Conservation (phyloP, 92 coral and sea anemone genomes). For the Montipora capitata region DNA sequence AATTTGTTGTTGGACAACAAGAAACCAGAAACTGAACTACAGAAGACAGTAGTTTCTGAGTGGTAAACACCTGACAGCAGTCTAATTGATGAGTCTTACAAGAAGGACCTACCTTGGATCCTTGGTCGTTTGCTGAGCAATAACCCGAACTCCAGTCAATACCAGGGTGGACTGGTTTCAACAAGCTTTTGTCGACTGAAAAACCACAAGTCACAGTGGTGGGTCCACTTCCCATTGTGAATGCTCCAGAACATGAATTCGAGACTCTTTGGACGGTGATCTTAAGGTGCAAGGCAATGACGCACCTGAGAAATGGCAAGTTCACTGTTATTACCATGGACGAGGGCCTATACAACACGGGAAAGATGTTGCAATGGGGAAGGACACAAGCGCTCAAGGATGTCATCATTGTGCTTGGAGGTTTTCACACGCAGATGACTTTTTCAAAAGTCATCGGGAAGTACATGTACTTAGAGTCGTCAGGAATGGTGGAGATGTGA, state of each 20-base stretch:
- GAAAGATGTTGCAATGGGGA: conserved; percentile 70
- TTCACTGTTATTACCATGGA: conserved; percentile 43
- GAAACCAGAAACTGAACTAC: no score
- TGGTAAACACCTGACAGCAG: no score
- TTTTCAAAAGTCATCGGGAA: conserved; percentile 72
- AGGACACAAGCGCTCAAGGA: conserved; percentile 52
- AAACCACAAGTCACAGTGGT: conserved; percentile 54
- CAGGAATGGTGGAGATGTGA: conserved; percentile 40
- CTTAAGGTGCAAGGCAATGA: conserved; percentile 65
- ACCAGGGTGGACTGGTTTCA: conserved; percentile 79
- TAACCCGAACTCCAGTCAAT: conserved; percentile 59
- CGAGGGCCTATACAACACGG: conserved; percentile 63
- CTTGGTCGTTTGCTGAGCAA: conserved; percentile 44
- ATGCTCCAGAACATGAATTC: conserved; percentile 72
- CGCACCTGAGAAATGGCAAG: conserved; percentile 29
- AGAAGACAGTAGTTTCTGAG: no score
- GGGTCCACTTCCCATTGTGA: conserved; percentile 79
- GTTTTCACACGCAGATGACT: conserved; percentile 78
- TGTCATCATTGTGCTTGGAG: conserved; percentile 66
- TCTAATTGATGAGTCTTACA: no score
- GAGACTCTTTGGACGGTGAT: conserved; percentile 76
- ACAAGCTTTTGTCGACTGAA: no score
- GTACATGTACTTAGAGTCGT: conserved; percentile 66
- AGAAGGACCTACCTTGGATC: no score
- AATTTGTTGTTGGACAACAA: not conserved